Base-by-base conservation (phyloP, 2,888 invertebrate genomes). In the Carterocephalus palaemon region DNA sequence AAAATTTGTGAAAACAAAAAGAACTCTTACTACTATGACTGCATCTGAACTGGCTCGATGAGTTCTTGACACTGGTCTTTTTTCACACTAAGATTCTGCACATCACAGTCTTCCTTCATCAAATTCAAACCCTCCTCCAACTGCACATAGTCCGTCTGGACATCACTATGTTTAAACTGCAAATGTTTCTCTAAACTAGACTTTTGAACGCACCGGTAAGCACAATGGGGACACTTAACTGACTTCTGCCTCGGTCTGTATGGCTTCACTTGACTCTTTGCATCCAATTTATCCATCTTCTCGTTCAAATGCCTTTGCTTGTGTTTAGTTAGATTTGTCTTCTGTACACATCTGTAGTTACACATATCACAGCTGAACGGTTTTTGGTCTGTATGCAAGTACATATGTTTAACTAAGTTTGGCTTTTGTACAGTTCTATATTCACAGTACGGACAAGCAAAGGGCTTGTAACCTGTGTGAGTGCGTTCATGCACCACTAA, bases 361-460 rank as follows among this genome's bases (percentile, higher is more conserved):
- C 88, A 88, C 51, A 82, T 56, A 23, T 88, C 88, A 47, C 88
- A 88, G 6, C 83, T 77, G 38, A 85, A 88, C 0, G 87, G 87
- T 40, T 87, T 88, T 29, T 87, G 82, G 16, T 88, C 85, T 0
- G 88, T 88, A 23, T 88, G 88, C 6, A 88, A 45, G 29, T 88
- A 88, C 88, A 88, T 86, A 34, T 88, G 88, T 53, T 88, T 88
- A 0, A 88, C 88, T 58, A 88, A 59, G 47, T 88, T 88, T 0
- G 88, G 88, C 60, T 88, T 88, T 28, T 88, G 88, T 0, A 87
- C 88, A 0, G 88, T 88, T 3, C 85, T 52, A 6, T 88, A 88
- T 1, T 86, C 86, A 23, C 88, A 88, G 45, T 77, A 86, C 0
- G 85, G 83, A 10, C 88, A 88, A 0, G 81, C 86, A 15, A 88